Evolutionary conservation across 2,113 vertebrate genomes (phyloP), one percentile per base, ranked within the genome.

Genomic region (Plestiodon gilberti): DNA sequence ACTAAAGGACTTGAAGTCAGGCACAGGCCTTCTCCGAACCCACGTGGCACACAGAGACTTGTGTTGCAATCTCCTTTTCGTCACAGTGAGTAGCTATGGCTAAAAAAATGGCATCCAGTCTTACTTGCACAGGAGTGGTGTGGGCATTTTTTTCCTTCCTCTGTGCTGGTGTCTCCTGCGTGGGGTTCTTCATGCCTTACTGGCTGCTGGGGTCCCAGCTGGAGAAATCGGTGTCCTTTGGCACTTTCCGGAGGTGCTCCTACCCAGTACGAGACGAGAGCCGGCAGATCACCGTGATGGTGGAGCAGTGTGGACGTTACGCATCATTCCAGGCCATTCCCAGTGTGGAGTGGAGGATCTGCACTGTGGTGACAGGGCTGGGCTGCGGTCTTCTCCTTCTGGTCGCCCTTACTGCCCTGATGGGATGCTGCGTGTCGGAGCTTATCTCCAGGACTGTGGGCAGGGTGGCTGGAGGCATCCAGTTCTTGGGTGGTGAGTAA

Each of bases 131-230:
- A 0, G 99, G 99, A 0, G 23, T 98, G 2, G 87, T 99, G 90
- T 99, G 98, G 99, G 97, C 98, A 43, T 92, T 98, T 89, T 96
- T 99, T 83, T 99, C 99, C 18, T 97, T 99, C 90, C 95, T 99
- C 18, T 98, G 98, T 0, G 98, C 99, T 0, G 97, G 96, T 0
- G 95, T 98, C 30, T 98, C 98, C 89, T 99, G 99, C 0, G 98
- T 99, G 86, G 99, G 99, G 18, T 99, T 99, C 96, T 99, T 99
- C 91, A 99, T 99, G 99, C 99, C 99, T 67, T 99, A 99, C 95
- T 99, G 99, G 99, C 98, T 99, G 73, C 95, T 99, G 96, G 99
- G 99, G 1, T 98, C 97, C 10, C 99, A 99, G 95, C 97, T 99
- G 97, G 98, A 98, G 94, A 99, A 98, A 91, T 96, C 98, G 0